Percentiles rank a stretch among this genome's conserved stretches.
phyloP scores from a whole-genome alignment of 2,113 vertebrate species.

The Drymodes brunneopygia region DNA sequence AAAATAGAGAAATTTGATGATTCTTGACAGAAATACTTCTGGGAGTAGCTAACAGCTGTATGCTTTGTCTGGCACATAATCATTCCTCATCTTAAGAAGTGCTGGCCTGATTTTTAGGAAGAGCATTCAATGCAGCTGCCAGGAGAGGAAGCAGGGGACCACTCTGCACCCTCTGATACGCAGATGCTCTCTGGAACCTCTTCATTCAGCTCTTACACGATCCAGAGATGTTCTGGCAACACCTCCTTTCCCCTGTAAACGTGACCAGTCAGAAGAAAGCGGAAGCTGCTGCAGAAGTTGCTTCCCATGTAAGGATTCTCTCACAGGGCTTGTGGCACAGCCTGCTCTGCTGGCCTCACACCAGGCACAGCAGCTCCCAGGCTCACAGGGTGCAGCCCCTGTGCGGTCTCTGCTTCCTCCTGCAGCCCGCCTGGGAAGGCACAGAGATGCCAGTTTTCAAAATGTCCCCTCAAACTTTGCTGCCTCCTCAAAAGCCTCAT shows the following conservation, averaged over 20 bases:
- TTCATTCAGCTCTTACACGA: rapidly evolving
- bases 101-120: background rate
- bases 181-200: background rate
- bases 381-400: background rate
- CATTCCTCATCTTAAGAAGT: background rate
- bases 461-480: background rate
- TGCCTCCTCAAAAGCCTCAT: background rate
- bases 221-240: background rate
- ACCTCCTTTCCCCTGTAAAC: background rate
- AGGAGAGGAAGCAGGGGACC: background rate
- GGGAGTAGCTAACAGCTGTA: background rate
- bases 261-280: background rate
- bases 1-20: background rate
- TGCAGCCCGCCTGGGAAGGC: background rate
- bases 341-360: background rate
- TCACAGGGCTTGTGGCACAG: background rate
- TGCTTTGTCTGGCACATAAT: background rate
- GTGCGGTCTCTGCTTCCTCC: background rate
- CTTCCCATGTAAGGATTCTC: background rate
- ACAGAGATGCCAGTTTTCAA: background rate
- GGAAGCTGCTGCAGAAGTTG: background rate
- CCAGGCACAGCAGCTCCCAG: background rate
- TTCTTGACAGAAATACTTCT: slow-evolving; percentile 11
- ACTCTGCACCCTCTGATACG: background rate
- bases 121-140: background rate